Evolutionary conservation across 30 jellyfish, hydroid and myxozoan genomes (phyloP), one percentile per base, ranked within the genome.

Genomic region (Sanderia malayensis): DNA sequence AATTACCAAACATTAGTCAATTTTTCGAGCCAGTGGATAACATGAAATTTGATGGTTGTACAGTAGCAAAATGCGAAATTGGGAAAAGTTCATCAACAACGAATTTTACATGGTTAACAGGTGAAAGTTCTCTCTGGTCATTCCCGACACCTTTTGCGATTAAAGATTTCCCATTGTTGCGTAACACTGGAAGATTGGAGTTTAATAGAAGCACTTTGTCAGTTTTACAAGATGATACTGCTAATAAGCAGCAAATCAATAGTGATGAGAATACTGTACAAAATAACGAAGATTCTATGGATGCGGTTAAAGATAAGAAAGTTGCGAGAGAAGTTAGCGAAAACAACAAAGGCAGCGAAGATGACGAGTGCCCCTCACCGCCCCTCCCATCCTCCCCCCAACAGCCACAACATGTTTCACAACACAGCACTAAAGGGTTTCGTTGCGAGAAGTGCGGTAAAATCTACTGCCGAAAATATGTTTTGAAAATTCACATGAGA

Each of bases 401-500:
- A 29, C 58, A 70, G 21, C 94, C 73, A 17, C 86, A 71, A 15
- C 85, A 82, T 33, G 81, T 60, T 19, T 73, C 44, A 27, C 82
- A 37, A 2, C 67, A 58, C 15, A 52, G 60, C 67, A 82, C 75
- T 74, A 74, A 74, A 32, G 96, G 98, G 19, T 92, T 71, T 82
- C 52, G 79, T 18, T 92, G 98, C 65, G 92, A 84, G 29, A 74
- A 76, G 28, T 92, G 98, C 61, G 96, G 98, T 27, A 92, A 92
- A 58, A 91, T 85, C 27, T 92, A 92, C 58, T 92, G 98, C 90
- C 83, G 98, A 31, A 92, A 92, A 70, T 92, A 92, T 53, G 98
- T 92, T 20, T 69, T 92, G 46, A 92, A 92, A 71, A 92, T 92
- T 18, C 98, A 92, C 83, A 82, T 80, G 96, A 75, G 98, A 44